Base-by-base conservation (phyloP, 2,888 invertebrate species). In the Polydrusus tereticollis region DNA sequence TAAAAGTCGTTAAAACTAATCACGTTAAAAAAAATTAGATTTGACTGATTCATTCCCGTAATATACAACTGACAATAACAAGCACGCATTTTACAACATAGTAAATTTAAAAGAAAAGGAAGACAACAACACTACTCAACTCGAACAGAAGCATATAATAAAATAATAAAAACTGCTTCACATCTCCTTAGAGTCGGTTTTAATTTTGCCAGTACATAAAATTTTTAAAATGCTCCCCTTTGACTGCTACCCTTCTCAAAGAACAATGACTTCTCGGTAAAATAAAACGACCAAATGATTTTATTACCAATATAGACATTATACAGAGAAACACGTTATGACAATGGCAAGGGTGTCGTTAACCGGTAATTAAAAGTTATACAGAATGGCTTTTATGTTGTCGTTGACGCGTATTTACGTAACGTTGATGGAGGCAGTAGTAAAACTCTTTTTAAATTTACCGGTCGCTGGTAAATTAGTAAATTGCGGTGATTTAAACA, bases 281-380 rank as follows among this genome's bases (percentile, higher is more conserved):
- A 82, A 82, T 79, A 80, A 81, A 82, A 80, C 79, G 78, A 76
- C 73, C 79, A 81, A 82, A 84, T 84, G 83, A 83, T 82, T 84
- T 84, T 84, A 84, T 83, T 83, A 83, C 80, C 79, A 80, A 80
- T 81, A n/a, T n/a, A 80, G 79, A 77, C 81, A 68, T 57, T 63
- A 69, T 69, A 55, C 52, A 36, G 41, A 55, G 78, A 77, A n/a
- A n/a, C n/a, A 79, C 80, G 79, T 81, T 82, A 79, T 80, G 80
- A 80, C 79, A 80, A 82, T 82, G 73, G 80, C 82, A 75, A 77
- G 84, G 83, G 85, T 83, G 83, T 81, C 83, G 84, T 85, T 84
- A 84, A 83, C 82, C 82, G 83, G 82, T 83, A 83, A 84, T 84
- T 84, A 85, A 85, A 84, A 82, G 82, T 83, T 78, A 79, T 78